Conservation (phyloP, 2,888 invertebrate species). For the Tortrix viridana region DNA sequence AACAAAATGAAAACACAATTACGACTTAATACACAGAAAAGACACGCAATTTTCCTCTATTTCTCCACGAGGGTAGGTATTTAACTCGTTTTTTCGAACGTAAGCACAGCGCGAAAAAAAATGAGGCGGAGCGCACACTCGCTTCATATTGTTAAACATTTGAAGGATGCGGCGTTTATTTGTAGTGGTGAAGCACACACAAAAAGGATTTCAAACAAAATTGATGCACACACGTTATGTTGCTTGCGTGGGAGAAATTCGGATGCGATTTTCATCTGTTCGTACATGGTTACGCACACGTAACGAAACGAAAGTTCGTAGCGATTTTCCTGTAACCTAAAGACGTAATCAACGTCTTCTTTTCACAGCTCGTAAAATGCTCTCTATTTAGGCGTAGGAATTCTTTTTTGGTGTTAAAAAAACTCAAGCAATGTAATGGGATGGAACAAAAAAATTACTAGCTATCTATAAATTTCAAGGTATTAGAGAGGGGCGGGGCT, state of each 20-base stretch:
- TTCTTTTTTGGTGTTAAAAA: slow-evolving; percentile 26
- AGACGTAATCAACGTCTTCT: slow-evolving; percentile 48
- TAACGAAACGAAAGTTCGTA: no score
- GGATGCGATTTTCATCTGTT: no score
- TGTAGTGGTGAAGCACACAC: no score
- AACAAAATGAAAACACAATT: slow-evolving; percentile 35
- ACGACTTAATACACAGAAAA: slow-evolving; percentile 17
- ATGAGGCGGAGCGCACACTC: slow-evolving; percentile 47
- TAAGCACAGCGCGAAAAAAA: slow-evolving; percentile 57
- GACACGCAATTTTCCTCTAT: no score
- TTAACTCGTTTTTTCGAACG: slow-evolving; percentile 60
- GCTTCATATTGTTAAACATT: slow-evolving; percentile 25
- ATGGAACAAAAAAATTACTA: slow-evolving; percentile 11
- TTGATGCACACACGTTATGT: no score
- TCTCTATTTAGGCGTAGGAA: slow-evolving; percentile 26
- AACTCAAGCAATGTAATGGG: slow-evolving; percentile 22
- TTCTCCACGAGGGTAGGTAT: slow-evolving; percentile 46
- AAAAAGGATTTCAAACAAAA: no score
- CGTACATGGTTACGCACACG: no score
- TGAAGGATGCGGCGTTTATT: no score
- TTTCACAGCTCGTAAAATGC: slow-evolving; percentile 38
- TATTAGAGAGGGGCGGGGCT: background rate
- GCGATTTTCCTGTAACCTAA: slow-evolving; percentile 13
- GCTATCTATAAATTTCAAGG: slow-evolving; percentile 15
- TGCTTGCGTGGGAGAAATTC: no score